phyloP scores from a whole-genome alignment of 2,797 vertebrate genomes.

The Arctocebus calabarensis region DNA sequence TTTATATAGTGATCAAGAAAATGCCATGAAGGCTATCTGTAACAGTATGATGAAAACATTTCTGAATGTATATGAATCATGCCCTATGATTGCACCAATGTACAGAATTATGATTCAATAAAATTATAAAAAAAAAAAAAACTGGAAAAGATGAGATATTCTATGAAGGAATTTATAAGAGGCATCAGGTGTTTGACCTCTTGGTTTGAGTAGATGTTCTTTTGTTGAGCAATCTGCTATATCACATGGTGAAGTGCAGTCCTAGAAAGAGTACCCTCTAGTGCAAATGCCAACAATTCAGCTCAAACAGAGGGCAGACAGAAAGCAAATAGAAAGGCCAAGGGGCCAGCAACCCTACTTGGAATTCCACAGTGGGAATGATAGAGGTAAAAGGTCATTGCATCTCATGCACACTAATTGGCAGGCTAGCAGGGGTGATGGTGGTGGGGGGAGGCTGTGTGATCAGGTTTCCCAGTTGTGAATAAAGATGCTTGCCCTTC shows the following conservation, averaged over 20 bases:
- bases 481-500: slow-evolving; percentile 28
- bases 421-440: background rate
- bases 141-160: slow-evolving; percentile 16
- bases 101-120: too few species aligned
- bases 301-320: background rate
- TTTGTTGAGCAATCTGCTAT: background rate
- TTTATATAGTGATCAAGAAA: too few species aligned
- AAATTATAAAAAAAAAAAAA: background rate
- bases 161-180: slow-evolving; percentile 46
- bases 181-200: background rate
- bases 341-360: background rate
- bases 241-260: background rate
- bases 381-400: background rate
- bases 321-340: slow-evolving; percentile 40
- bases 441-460: background rate
- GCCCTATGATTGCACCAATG: too few species aligned
- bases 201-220: background rate
- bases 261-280: slow-evolving; percentile 40
- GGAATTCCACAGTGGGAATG: slow-evolving; percentile 20
- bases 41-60: too few species aligned
- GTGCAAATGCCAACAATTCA: slow-evolving; percentile 28
- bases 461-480: background rate
- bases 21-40: too few species aligned
- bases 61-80: too few species aligned
- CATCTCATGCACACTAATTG: slow-evolving; percentile 34